A percentile compares a stretch with the other conserved stretches of the same genome.
phyloP scores from a whole-genome alignment of 2,888 invertebrate genomes.

The Steinernema carpocapsae region DNA sequence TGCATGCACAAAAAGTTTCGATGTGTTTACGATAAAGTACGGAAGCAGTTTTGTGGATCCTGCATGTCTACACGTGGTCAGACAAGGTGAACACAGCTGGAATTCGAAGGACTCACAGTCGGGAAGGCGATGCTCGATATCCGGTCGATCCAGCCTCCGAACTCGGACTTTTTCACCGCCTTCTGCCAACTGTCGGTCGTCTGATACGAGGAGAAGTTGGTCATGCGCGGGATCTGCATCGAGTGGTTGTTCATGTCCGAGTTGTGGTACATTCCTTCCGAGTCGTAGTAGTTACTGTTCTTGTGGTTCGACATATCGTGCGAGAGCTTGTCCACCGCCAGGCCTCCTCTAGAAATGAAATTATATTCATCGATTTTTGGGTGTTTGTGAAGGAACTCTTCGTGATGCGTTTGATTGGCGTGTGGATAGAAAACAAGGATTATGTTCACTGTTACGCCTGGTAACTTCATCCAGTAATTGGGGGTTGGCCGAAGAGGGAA shows the following conservation, averaged over 20 bases:
- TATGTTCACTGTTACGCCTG: too few species aligned
- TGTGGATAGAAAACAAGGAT: too few species aligned
- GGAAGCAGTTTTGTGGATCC: too few species aligned
- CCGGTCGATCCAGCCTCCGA: constrained; percentile 62
- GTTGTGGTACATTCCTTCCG: background rate
- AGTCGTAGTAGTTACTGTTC: background rate
- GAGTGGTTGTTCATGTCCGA: background rate
- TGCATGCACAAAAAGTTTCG: too few species aligned
- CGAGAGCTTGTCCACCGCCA: background rate
- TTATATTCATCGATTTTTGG: too few species aligned
- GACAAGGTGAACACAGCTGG: too few species aligned
- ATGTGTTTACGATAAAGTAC: too few species aligned
- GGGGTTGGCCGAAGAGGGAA: too few species aligned
- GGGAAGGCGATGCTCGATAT: constrained; percentile 64
- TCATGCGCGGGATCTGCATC: constrained; percentile 3
- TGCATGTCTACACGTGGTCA: too few species aligned
- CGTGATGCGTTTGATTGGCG: too few species aligned
- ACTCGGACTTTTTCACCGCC: constrained; percentile 45
- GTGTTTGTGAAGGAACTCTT: too few species aligned
- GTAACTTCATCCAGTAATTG: too few species aligned
- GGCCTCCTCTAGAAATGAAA: constrained; percentile 2
- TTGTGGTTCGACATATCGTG: background rate
- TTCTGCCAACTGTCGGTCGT: constrained; percentile 35
- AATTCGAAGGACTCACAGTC: constrained; percentile 44
- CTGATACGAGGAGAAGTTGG: background rate